A percentile compares a stretch with the other conserved stretches of the same genome.
These are phyloP conservation scores for Ceratina calcarata DNA, from an alignment of 1,140 invertebrate species.

Conservation along the genomic window DNA sequence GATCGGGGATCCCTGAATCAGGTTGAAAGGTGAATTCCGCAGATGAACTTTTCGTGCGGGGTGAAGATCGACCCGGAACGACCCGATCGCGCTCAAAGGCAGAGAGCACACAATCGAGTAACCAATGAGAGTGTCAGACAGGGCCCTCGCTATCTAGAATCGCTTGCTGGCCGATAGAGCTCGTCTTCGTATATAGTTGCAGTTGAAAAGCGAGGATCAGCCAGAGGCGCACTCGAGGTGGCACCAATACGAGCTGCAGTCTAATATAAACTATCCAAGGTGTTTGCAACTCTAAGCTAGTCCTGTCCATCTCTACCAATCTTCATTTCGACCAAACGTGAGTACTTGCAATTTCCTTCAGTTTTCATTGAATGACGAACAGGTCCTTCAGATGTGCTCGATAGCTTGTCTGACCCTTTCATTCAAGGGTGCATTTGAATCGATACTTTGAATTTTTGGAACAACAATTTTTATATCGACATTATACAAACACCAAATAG, in stretches of 20 bases:
- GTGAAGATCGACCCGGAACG: constrained; percentile 49
- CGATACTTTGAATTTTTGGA: too few species aligned
- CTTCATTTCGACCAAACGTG: not conserved
- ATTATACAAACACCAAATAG: too few species aligned
- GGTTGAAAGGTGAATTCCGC: not conserved
- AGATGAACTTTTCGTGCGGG: constrained; percentile 30
- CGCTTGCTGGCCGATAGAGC: constrained; percentile 37
- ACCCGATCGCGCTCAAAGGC: constrained; percentile 29
- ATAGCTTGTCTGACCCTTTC: too few species aligned
- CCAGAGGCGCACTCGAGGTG: constrained; percentile 38
- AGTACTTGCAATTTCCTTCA: not conserved
- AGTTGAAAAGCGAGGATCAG: constrained; percentile 44
- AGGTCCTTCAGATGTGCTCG: too few species aligned
- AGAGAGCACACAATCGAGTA: constrained; percentile 11
- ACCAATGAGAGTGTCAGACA: constrained; percentile 37
- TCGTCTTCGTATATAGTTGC: constrained; percentile 45
- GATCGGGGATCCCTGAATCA: not conserved
- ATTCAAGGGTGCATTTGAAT: too few species aligned
- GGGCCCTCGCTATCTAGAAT: constrained; percentile 41
- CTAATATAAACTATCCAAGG: constrained; percentile 41
- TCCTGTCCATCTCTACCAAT: not conserved
- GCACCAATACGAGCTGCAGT: constrained; percentile 40
- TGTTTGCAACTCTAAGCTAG: not conserved
- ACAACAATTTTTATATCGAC: too few species aligned
- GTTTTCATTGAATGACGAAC: too few species aligned